phyloP scores from a whole-genome alignment of 92 coral and sea anemone genomes.

The Palythoa grandiflora region DNA sequence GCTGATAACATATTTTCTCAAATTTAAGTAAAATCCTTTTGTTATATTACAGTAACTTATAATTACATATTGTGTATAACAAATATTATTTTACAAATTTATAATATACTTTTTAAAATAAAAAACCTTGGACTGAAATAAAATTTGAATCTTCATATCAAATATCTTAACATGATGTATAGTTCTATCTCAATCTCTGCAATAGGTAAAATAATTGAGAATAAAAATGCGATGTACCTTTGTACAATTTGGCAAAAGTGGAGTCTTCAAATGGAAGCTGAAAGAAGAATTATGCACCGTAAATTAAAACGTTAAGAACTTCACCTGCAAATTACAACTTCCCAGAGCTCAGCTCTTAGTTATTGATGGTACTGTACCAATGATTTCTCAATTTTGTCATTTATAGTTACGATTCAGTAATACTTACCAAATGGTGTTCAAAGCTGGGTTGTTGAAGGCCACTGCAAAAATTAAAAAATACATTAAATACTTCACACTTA shows the following conservation, averaged over 20 bases:
- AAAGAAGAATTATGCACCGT: background rate
- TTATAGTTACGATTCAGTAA: background rate
- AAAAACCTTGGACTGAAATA: too few relatives aligned
- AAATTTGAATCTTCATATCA: too few relatives aligned
- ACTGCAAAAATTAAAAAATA: constrained; percentile 32
- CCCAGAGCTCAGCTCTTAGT: background rate
- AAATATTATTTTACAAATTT: too few relatives aligned
- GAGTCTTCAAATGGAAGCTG: constrained; percentile 77
- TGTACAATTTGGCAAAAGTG: constrained; percentile 75
- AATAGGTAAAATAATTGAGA: background rate
- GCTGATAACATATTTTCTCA: background rate
- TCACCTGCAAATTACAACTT: background rate
- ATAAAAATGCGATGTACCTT: constrained; percentile 64
- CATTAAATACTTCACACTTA: background rate
- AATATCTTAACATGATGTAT: too few relatives aligned
- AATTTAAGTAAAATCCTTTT: too few relatives aligned
- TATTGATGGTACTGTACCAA: background rate
- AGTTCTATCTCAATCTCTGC: background rate
- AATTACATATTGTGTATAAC: too few relatives aligned
- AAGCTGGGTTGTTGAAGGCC: constrained; percentile 59
- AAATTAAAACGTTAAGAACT: background rate
- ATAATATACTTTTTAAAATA: too few relatives aligned
- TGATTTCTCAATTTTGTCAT: background rate
- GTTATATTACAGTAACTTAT: too few relatives aligned
- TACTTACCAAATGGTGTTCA: constrained; percentile 54